Conservation (phyloP, 2,113 vertebrate genomes). For the Lathamus discolor region DNA sequence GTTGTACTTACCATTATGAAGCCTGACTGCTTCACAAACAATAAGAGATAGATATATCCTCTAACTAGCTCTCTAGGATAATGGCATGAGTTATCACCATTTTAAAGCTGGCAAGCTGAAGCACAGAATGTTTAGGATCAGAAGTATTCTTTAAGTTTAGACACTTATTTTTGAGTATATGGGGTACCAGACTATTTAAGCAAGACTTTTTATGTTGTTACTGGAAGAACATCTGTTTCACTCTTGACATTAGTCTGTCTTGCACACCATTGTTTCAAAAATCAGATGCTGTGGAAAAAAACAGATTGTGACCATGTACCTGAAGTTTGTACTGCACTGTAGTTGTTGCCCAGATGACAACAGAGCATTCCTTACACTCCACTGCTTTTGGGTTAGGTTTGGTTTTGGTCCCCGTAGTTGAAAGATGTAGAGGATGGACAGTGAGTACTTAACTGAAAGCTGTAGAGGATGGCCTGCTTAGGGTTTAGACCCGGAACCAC, state of each 20-base stretch:
- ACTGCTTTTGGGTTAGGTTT: not conserved
- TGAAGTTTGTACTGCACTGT: not conserved
- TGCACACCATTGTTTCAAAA: not conserved
- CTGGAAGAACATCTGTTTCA: not conserved
- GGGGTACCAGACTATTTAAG: not conserved
- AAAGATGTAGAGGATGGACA: not conserved
- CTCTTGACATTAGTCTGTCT: not conserved
- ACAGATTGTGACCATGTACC: rapidly evolving
- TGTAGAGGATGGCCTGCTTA: not conserved
- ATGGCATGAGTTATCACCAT: not conserved
- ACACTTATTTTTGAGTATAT: not conserved
- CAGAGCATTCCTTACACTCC: not conserved
- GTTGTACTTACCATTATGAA: not conserved
- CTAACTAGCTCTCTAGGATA: not conserved
- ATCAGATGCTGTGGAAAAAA: not conserved
- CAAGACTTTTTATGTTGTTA: not conserved
- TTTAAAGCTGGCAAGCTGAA: not conserved
- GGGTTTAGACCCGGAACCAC: not conserved
- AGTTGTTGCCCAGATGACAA: not conserved
- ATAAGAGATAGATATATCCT: not conserved
- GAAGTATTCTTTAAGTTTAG: not conserved
- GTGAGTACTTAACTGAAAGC: not conserved
- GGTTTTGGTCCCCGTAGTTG: not conserved
- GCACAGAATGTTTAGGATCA: not conserved
- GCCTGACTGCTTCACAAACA: not conserved